Conservation (phyloP, 2,888 invertebrate genomes). For the Cotesia congregata region DNA sequence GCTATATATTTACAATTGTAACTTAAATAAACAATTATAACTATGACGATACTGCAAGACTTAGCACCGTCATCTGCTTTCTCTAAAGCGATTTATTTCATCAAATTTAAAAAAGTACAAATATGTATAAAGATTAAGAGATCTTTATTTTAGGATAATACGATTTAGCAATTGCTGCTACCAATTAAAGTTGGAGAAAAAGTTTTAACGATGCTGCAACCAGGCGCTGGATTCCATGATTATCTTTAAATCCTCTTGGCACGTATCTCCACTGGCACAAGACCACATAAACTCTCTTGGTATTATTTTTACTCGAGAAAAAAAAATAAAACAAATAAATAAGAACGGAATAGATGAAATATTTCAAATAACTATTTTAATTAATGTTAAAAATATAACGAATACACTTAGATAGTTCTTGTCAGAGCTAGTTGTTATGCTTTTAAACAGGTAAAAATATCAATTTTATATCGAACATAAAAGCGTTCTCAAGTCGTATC, state of each 20-base stretch:
- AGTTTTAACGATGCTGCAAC: constrained; percentile 18
- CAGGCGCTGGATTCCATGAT: constrained; percentile 18
- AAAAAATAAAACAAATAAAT: constrained; percentile 20
- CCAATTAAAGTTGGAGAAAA: constrained; percentile 30
- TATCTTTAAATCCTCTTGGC: constrained; percentile 34
- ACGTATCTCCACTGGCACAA: constrained; percentile 11
- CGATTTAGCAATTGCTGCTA: constrained; percentile 7
- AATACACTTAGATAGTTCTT: not conserved
- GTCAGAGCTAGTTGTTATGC: too few relatives aligned
- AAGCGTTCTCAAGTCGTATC: constrained; percentile 22
- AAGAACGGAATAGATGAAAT: constrained; percentile 17
- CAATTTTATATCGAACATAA: constrained; percentile 6
- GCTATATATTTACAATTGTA: not conserved
- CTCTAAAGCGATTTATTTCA: not conserved
- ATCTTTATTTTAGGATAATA: constrained; percentile 1
- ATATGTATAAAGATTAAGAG: not conserved
- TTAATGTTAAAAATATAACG: not conserved
- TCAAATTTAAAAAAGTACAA: not conserved
- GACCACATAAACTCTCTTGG: constrained; percentile 5
- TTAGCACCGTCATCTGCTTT: not conserved
- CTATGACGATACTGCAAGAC: not conserved
- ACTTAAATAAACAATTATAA: not conserved
- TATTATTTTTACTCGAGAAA: constrained; percentile 17
- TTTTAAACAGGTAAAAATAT: not conserved
- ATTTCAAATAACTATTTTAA: not conserved